A percentile compares a stretch with the other conserved stretches of the same genome.
Evolutionary conservation across 2,888 invertebrate species (phyloP).

Genomic region (Microctonus hyperodae): DNA sequence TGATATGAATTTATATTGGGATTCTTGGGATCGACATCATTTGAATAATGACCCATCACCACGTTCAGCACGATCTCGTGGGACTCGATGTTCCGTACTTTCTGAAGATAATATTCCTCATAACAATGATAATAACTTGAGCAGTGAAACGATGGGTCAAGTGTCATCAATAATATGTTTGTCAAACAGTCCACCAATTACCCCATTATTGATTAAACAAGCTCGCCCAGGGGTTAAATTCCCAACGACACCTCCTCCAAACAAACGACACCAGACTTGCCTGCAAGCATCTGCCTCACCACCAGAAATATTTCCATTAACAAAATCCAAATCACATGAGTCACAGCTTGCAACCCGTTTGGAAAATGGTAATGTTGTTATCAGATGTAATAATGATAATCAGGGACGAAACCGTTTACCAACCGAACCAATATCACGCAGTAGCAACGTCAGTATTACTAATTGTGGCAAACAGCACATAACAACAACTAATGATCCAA

Average conservation of each 20-base stretch:
- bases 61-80: slow-evolving; percentile 64
- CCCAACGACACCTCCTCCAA: slow-evolving; percentile 83
- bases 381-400: slow-evolving; percentile 54
- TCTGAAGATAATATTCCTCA: slow-evolving; percentile 67
- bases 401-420: slow-evolving; percentile 66
- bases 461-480: slow-evolving; percentile 47
- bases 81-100: slow-evolving; percentile 68
- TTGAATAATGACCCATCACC: slow-evolving; percentile 65
- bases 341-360: slow-evolving; percentile 79
- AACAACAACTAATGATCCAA: slow-evolving; percentile 64
- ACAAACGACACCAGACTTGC: slow-evolving; percentile 74
- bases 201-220: slow-evolving; percentile 52
- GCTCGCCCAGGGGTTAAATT: slow-evolving; percentile 69
- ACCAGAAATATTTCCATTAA: slow-evolving; percentile 69
- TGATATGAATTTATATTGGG: slow-evolving; percentile 84
- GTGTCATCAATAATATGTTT: slow-evolving; percentile 66
- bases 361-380: slow-evolving; percentile 64
- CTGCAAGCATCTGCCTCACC: slow-evolving; percentile 58
- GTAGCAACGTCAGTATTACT: slow-evolving; percentile 57
- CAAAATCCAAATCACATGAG: slow-evolving; percentile 92
- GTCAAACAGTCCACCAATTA: slow-evolving; percentile 64
- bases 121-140: slow-evolving; percentile 41
- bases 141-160: slow-evolving; percentile 54
- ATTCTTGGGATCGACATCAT: slow-evolving; percentile 86
- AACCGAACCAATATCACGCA: slow-evolving; percentile 69